Evolutionary conservation across 2,888 invertebrate species (phyloP).

Genomic region (Epicampocera succincta): DNA sequence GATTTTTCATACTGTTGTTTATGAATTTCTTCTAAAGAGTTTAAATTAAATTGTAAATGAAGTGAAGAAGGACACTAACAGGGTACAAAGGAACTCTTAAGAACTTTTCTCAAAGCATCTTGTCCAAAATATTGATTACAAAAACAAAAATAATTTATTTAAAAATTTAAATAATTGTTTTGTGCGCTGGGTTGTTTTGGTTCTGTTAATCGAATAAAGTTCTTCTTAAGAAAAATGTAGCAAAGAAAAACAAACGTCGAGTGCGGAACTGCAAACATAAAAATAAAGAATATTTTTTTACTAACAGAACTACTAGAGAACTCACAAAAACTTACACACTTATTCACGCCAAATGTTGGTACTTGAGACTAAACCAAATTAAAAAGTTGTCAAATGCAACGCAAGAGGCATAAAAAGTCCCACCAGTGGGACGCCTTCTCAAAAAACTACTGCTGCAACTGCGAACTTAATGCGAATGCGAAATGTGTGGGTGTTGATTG

Average conservation of each 20-base stretch:
- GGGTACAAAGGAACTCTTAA: background rate
- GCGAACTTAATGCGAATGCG: background rate
- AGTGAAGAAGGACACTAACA: too few relatives aligned
- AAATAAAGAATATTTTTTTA: constrained; percentile 5
- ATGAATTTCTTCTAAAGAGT: constrained; percentile 23
- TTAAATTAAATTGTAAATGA: constrained; percentile 59
- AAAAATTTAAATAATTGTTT: background rate
- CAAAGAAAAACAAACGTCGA: constrained; percentile 38
- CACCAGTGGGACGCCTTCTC: constrained; percentile 32
- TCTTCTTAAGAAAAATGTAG: constrained; percentile 32
- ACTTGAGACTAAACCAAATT: constrained; percentile 69
- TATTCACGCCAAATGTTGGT: constrained; percentile 67
- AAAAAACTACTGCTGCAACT: background rate
- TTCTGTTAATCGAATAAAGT: constrained; percentile 32
- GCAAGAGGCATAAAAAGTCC: constrained; percentile 60
- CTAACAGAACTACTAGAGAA: constrained; percentile 22
- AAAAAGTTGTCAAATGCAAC: constrained; percentile 70
- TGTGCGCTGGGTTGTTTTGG: constrained; percentile 6
- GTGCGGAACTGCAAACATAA: constrained; percentile 27
- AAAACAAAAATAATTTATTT: too few relatives aligned
- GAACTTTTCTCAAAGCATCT: background rate
- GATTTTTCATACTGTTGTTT: constrained; percentile 16
- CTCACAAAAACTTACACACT: constrained; percentile 43
- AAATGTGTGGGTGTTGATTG: background rate
- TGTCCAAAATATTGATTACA: too few relatives aligned